Evolutionary conservation across 92 coral and sea anemone species (phyloP).

Genomic region (Scolanthus callimorphus): DNA sequence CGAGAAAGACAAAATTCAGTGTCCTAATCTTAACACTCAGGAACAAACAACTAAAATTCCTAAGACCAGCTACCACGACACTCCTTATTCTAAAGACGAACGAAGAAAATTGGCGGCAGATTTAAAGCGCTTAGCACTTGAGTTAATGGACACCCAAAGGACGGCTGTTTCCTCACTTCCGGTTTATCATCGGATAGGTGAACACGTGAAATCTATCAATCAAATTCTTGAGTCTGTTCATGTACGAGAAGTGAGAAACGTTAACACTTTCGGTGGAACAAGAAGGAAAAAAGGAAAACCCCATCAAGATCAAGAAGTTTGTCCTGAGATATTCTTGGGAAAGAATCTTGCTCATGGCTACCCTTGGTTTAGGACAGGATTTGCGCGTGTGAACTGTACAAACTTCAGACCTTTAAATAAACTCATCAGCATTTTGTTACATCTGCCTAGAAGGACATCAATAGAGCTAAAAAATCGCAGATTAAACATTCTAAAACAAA

Average conservation of each 20-base stretch:
- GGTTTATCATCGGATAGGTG: slow-evolving; percentile 50
- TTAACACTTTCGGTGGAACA: neutral
- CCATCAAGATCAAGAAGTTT: slow-evolving; percentile 74
- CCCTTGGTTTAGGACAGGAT: slow-evolving; percentile 91
- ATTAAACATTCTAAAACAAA: slow-evolving; percentile 5
- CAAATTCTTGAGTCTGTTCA: slow-evolving; percentile 32
- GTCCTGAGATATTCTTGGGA: slow-evolving; percentile 89
- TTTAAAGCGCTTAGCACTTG: slow-evolving; percentile 44
- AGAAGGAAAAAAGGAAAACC: neutral
- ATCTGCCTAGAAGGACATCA: slow-evolving; percentile 24
- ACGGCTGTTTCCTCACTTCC: slow-evolving; percentile 21
- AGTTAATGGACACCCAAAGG: slow-evolving; percentile 51
- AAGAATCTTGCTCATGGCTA: slow-evolving; percentile 74
- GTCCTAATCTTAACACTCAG: neutral
- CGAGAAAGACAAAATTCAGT: neutral
- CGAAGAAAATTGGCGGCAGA: slow-evolving; percentile 18
- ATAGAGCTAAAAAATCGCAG: neutral
- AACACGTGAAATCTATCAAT: slow-evolving; percentile 41
- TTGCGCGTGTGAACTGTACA: slow-evolving; percentile 66
- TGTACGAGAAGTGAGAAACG: slow-evolving; percentile 16
- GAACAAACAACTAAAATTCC: neutral
- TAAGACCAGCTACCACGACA: neutral
- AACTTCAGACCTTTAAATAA: slow-evolving; percentile 46
- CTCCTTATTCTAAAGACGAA: slow-evolving; percentile 13
- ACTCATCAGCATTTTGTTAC: slow-evolving; percentile 62